phyloP scores from a whole-genome alignment of 2,888 invertebrate genomes.

The Disparrhopalites patrizii region DNA sequence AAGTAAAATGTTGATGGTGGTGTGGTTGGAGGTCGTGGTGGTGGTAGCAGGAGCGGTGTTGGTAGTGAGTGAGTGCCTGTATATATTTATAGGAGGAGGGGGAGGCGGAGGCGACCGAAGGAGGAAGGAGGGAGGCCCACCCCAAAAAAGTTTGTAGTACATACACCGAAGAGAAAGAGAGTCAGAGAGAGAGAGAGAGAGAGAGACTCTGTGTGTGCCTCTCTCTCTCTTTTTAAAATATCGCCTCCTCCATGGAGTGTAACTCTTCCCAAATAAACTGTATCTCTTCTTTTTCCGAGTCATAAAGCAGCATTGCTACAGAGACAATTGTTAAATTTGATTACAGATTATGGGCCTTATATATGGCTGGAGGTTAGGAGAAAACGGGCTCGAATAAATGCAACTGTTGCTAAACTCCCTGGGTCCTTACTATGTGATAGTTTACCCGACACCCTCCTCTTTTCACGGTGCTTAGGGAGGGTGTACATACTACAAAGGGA shows the following conservation, averaged over 20 bases:
- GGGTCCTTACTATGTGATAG: too few relatives aligned
- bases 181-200: too few relatives aligned
- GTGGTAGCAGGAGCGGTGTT: not conserved
- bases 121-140: constrained; percentile 7
- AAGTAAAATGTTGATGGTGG: too few relatives aligned
- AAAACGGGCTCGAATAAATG: constrained; percentile 47
- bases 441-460: constrained; percentile 24
- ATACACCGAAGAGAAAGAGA: too few relatives aligned
- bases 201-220: too few relatives aligned
- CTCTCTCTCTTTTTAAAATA: constrained; percentile 50
- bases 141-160: too few relatives aligned
- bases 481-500: too few relatives aligned
- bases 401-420: constrained; percentile 49
- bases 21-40: not conserved
- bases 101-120: constrained; percentile 1
- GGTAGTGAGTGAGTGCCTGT: not conserved
- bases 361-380: constrained; percentile 49
- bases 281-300: constrained; percentile 51
- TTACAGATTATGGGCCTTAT: constrained; percentile 51
- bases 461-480: not conserved
- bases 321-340: constrained; percentile 51
- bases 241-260: constrained; percentile 49
- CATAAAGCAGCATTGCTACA: constrained; percentile 49
- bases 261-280: constrained; percentile 50
- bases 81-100: not conserved